Evolutionary conservation across 1,140 invertebrate species (phyloP), one percentile per base, ranked within the genome.

Genomic region (Ceratina calcarata): DNA sequence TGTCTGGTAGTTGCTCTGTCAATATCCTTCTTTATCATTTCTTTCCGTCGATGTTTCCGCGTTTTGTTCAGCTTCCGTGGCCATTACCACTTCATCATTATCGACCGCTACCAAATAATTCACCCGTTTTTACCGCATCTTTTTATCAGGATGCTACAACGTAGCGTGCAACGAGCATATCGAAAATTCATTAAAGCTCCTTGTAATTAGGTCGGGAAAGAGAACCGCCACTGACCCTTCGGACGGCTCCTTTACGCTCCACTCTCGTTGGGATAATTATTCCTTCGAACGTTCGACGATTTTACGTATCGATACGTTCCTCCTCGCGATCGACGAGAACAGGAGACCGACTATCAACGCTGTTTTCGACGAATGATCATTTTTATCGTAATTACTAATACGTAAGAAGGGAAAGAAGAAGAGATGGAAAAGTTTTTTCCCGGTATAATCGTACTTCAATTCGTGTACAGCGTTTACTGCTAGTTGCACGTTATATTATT

Each of bases 401-500:
- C n/a, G 0, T 53, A 57, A 57, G 0, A 8, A 0, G 10, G 7
- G 53, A 16, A 22, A 24, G 20, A 10, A 12, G 3, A n/a, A 13
- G 13, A 12, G 4, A 53, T 45, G 3, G 15, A 6, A 3, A 22
- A 66, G 15, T 1, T 10, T 45, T 72, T 27, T 2, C 22, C 4
- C 22, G 27, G 18, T 60, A 16, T 22, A 67, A 61, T 20, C 71
- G 70, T 53, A 66, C 55, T 74, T 74, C 24, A 12, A 64, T 66
- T 66, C 45, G 53, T 10, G 37, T 10, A 45, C 37, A 15, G 53
- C 51, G 49, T 12, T 65, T 8, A 4, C 49, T 22, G 53, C 24
- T 37, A 49, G 58, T 83, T 79, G 45, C 16, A 57, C 67, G 80
- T 88, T 86, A 78, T 84, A 89, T 91, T 91, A 90, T 89, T 90